Base-by-base conservation (phyloP, 2,888 invertebrate species). In the Eucera pruinosa region DNA sequence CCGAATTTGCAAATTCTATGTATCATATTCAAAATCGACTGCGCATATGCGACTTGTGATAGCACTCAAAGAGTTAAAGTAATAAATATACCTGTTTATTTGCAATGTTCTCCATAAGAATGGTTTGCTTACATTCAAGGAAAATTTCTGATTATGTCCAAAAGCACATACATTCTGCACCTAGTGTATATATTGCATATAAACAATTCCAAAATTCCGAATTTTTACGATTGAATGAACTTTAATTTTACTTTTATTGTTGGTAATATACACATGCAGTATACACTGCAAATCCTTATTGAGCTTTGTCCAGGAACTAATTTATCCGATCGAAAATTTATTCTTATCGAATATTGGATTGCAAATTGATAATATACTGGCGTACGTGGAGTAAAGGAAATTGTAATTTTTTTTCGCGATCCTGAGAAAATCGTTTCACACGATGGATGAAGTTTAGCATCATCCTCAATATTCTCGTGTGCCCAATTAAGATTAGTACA, bases 61-160 rank as follows among this genome's bases (percentile, higher is more conserved):
- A n/a, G n/a, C n/a, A n/a, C n/a, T n/a, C n/a, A n/a, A n/a, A n/a
- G n/a, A 18, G 18, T 47, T 47, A 23, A 15, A 11, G n/a, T 52
- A 30, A 58, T 66, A 18, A 82, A 65, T 81, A 20, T 90, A 93
- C 93, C 82, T 83, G 62, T 92, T 89, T 15, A 93, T 90, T 67
- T 90, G 80, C 48, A 93, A 86, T 23, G 90, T 81, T 20, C 90
- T 84, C 93, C 93, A 93, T 18, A 94, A 86, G 20, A 88, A 84
- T 5, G 84, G 58, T 87, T 93, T 93, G 66, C 90, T 91, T 57
- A 89, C 62, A 27, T 77, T 71, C 1, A 66, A 0, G 15, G 85
- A 72, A 57, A 60, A 82, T 18, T 9, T 36, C 3, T 48, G 75
- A 1, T 48, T 45, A 88, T 90, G 48, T 89, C 82, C 66, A 54